Conservation (phyloP, 2,113 vertebrate species). For the Osmerus mordax region DNA sequence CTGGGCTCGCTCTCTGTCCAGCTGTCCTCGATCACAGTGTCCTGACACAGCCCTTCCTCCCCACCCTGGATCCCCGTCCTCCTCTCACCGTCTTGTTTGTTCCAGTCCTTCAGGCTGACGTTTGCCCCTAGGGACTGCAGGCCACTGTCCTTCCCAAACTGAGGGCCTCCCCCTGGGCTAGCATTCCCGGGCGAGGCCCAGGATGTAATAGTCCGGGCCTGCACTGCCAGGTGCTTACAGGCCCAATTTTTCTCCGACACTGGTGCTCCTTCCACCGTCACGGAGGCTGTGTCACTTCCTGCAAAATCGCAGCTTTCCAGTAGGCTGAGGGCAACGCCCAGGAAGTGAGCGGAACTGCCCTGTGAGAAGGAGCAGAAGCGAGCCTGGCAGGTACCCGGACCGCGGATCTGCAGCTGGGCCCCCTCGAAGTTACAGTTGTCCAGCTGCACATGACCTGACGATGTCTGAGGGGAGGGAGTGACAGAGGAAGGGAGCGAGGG, state of each 20-base stretch:
- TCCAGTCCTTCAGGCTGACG: conserved; percentile 63
- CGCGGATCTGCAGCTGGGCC: conserved; percentile 83
- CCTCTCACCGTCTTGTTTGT: conserved; percentile 53
- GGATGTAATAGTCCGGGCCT: conserved; percentile 70
- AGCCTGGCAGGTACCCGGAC: conserved; percentile 85
- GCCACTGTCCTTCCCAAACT: conserved; percentile 18
- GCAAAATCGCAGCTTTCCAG: conserved; percentile 90
- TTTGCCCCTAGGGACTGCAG: conserved; percentile 24
- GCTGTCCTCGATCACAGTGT: conserved; percentile 65
- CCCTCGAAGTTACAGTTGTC: conserved; percentile 90
- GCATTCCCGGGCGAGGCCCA: conserved; percentile 35
- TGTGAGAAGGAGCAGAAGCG: conserved; percentile 89
- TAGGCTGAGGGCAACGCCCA: conserved; percentile 79
- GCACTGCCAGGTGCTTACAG: conserved; percentile 79
- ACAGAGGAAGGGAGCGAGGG: neutral
- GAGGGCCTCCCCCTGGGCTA: conserved; percentile 12
- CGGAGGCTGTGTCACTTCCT: conserved; percentile 83
- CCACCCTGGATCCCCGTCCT: conserved; percentile 47
- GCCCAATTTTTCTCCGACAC: conserved; percentile 89
- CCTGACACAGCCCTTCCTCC: conserved; percentile 53
- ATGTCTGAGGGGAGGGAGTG: conserved; percentile 67
- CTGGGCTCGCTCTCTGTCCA: conserved; percentile 76
- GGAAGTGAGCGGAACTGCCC: conserved; percentile 79
- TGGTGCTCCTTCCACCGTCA: conserved; percentile 83
- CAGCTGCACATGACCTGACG: conserved; percentile 85